These are phyloP conservation scores for Apostichopus leukothele DNA, from an alignment of 53 echinoderm and acorn worm genomes.

Conservation along the genomic window DNA sequence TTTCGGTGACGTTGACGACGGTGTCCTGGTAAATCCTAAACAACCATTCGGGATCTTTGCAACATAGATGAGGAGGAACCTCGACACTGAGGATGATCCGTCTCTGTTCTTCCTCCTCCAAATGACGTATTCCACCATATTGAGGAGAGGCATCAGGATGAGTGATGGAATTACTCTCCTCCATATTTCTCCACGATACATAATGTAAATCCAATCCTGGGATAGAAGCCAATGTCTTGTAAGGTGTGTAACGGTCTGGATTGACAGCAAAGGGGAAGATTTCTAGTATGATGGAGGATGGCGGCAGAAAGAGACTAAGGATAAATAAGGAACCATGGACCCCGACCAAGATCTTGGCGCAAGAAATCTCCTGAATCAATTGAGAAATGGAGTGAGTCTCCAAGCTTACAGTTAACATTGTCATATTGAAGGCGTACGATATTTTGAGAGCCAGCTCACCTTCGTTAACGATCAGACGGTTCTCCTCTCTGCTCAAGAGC, in stretches of 20 bases:
- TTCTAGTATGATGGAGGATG: constrained; percentile 67
- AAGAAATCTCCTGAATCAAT: constrained; percentile 63
- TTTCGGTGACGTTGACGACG: constrained; percentile 60
- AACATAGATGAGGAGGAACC: constrained; percentile 88
- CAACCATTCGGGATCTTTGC: constrained; percentile 86
- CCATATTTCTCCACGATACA: constrained; percentile 74
- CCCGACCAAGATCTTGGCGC: constrained; percentile 69
- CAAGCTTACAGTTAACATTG: constrained; percentile 65
- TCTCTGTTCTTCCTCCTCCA: constrained; percentile 56
- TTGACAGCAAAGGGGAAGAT: constrained; percentile 89
- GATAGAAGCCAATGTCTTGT: constrained; percentile 74
- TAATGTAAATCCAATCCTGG: constrained; percentile 73
- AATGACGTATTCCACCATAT: constrained; percentile 81
- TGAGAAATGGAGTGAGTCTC: constrained; percentile 64
- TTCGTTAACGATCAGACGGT: constrained; percentile 91
- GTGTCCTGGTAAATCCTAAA: constrained; percentile 97
- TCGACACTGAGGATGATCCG: constrained; percentile 64
- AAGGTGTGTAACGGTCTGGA: constrained; percentile 93
- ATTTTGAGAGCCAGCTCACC: constrained; percentile 61
- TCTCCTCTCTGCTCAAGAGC: constrained; percentile 69
- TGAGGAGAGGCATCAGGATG: constrained; percentile 67
- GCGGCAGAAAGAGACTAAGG: constrained; percentile 82
- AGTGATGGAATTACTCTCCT: constrained; percentile 61
- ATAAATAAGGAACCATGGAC: constrained; percentile 87
- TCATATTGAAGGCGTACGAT: constrained; percentile 59